Base-by-base conservation (phyloP, 2,888 invertebrate species). In the Chaetogeoica ovagalla region DNA sequence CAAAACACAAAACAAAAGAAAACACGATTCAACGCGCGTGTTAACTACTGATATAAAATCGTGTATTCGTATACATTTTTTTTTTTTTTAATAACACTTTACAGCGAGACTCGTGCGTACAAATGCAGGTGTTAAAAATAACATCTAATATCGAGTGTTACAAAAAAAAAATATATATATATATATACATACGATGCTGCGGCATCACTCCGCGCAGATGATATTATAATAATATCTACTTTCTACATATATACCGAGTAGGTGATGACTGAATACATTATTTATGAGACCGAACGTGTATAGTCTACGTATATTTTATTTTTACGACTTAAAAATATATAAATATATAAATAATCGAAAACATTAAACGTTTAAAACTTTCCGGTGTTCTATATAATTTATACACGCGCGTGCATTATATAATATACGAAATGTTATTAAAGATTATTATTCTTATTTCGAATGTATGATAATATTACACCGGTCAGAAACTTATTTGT, bases 231-330 rank as follows among this genome's bases (percentile, higher is more conserved):
- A 60, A 2, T 60, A 4, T 48, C 66, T 66, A 66, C 21, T 52
- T 69, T 52, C 19, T 55, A 69, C 5, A 60, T 23, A 5, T 65
- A 13, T 30, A 30, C 30, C 39, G n/a, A 59, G 9, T 17, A 30
- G 19, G n/a, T 63, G n/a, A 30, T 63, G 62, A 52, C 30, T 62
- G n/a, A 52, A 62, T 73, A 60, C n/a, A 62, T 63, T 73, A 73
- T 73, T 55, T 63, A 63, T 73, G 63, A 63, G 52, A 37, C 9
- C 9, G 5, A 30, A 13, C 48, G 13, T 48, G 11, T 13, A 13
- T 48, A 59, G 8, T 72, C 19, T 30, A 72, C 30, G 7, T 17
- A 43, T 30, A 52, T 13, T 30, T 9, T 52, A 13, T 17, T 62
- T 62, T 52, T 52, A 73, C n/a, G 62, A 52, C 52, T 63, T 52